These are phyloP conservation scores for Drosophila austrosaltans DNA, from an alignment of 2,888 invertebrate species.

Conservation along the genomic window DNA sequence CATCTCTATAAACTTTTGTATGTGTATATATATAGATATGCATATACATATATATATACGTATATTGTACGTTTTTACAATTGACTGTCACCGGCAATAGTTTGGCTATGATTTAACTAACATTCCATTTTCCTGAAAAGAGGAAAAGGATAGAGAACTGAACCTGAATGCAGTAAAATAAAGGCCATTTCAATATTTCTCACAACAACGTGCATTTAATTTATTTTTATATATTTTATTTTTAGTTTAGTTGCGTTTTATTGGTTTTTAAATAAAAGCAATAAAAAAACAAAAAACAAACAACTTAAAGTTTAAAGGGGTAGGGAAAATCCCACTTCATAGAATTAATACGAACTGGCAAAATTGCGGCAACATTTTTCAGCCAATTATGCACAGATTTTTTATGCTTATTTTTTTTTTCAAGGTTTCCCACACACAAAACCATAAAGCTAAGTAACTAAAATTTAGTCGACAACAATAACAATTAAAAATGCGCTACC, in stretches of 20 bases:
- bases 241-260: constrained; percentile 38
- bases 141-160: neutral
- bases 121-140: constrained; percentile 2
- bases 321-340: neutral
- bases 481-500: constrained; percentile 46
- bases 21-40: constrained; percentile 25
- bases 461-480: constrained; percentile 51
- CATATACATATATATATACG: constrained; percentile 36
- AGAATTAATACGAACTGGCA: constrained; percentile 24
- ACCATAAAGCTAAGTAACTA: constrained; percentile 17
- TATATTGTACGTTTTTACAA: constrained; percentile 45
- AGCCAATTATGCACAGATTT: constrained; percentile 56
- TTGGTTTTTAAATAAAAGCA: constrained; percentile 58
- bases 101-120: constrained; percentile 51
- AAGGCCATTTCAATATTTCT: constrained; percentile 42
- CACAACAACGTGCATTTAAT: constrained; percentile 50
- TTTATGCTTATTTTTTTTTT: constrained; percentile 39
- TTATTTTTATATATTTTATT: constrained; percentile 32
- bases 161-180: constrained; percentile 20
- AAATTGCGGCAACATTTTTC: constrained; percentile 55
- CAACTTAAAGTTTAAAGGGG: too few relatives aligned
- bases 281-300: constrained; percentile 34
- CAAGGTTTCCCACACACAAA: constrained; percentile 48
- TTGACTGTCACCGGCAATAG: constrained; percentile 54
- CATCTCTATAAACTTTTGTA: constrained; percentile 8